Percentiles rank a stretch among this genome's conserved stretches.
phyloP scores from a whole-genome alignment of 2,888 invertebrate genomes.

The Apoda limacodes region DNA sequence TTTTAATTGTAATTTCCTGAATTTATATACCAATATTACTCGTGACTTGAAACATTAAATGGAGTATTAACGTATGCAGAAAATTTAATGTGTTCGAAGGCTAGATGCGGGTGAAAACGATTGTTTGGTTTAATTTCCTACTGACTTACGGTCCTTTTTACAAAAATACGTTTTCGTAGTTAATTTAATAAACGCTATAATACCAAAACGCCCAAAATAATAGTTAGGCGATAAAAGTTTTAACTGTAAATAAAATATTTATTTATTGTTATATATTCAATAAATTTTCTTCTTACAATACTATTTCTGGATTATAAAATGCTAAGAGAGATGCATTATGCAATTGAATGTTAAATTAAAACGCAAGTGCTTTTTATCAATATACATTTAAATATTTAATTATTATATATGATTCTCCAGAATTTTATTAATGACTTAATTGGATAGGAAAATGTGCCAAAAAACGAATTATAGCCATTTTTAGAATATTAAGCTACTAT shows the following conservation, averaged over 20 bases:
- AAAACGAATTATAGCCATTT: background rate
- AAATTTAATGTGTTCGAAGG: too few relatives aligned
- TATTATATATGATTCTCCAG: constrained; percentile 33
- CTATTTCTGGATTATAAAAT: constrained; percentile 64
- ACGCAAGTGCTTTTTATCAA: constrained; percentile 58
- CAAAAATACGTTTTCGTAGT: too few relatives aligned
- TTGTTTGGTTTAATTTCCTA: too few relatives aligned
- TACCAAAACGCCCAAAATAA: constrained; percentile 44
- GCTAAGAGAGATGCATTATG: constrained; percentile 57
- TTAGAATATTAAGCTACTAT: too few relatives aligned
- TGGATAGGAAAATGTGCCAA: background rate
- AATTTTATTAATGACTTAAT: constrained; percentile 2
- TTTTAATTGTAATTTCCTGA: too few relatives aligned
- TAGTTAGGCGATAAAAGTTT: constrained; percentile 64
- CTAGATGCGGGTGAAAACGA: too few relatives aligned
- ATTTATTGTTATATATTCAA: constrained; percentile 68
- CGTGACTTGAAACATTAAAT: too few relatives aligned
- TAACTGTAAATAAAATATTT: constrained; percentile 68
- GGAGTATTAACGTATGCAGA: too few relatives aligned
- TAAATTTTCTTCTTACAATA: constrained; percentile 61
- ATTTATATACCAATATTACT: too few relatives aligned
- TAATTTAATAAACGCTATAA: constrained; percentile 31
- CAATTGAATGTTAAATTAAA: constrained; percentile 46
- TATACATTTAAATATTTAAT: constrained; percentile 37
- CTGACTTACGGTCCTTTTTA: too few relatives aligned